A percentile compares a stretch with the other conserved stretches of the same genome.
Evolutionary conservation across 2,888 invertebrate genomes (phyloP).

Genomic region (Callimorpha dominula): DNA sequence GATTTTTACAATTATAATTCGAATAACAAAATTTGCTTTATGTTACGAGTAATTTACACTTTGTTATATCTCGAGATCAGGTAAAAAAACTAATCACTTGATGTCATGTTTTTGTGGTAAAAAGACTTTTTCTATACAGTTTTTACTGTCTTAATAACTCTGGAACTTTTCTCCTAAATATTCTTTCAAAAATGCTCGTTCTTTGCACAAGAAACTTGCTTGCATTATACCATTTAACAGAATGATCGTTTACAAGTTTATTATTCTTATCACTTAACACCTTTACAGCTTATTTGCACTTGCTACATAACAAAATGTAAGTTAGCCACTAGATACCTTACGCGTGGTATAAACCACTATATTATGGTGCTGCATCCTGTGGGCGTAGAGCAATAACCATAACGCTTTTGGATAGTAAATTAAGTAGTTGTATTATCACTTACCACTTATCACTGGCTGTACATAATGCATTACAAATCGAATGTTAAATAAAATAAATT

Average conservation of each 20-base stretch:
- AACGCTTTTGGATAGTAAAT: background rate
- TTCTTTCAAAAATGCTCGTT: too few relatives aligned
- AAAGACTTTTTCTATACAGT: too few relatives aligned
- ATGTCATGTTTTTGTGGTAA: background rate
- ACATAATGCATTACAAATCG: background rate
- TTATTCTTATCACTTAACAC: too few relatives aligned
- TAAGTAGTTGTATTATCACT: background rate
- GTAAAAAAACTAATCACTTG: background rate
- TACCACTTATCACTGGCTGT: background rate
- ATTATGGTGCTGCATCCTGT: background rate
- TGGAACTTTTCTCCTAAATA: too few relatives aligned
- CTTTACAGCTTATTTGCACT: background rate
- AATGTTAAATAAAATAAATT: background rate
- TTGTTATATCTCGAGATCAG: background rate
- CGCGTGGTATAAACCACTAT: too few relatives aligned
- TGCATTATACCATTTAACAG: too few relatives aligned
- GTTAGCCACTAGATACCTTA: too few relatives aligned
- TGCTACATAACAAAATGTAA: too few relatives aligned
- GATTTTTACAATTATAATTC: background rate
- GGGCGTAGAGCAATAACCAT: background rate
- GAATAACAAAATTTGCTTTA: background rate
- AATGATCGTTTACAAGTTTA: too few relatives aligned
- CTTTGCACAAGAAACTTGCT: too few relatives aligned
- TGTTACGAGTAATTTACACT: background rate
- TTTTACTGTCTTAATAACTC: too few relatives aligned